phyloP scores from a whole-genome alignment of 2,113 vertebrate genomes.

The Perognathus longimembris region DNA sequence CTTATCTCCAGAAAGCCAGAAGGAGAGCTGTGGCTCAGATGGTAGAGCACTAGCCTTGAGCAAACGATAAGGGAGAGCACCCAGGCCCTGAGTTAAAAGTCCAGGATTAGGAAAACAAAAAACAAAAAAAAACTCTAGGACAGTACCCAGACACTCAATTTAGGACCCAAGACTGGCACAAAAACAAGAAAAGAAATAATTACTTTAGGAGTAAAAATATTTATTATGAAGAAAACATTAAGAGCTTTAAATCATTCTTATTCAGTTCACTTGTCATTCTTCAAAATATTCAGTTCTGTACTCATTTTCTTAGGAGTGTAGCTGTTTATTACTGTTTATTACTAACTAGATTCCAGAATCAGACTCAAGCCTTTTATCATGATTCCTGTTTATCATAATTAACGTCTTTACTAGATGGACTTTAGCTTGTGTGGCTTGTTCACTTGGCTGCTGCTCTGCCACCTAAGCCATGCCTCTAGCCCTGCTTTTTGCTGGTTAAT shows the following conservation, averaged over 20 bases:
- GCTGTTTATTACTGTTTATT: neutral
- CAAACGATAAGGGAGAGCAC: no score
- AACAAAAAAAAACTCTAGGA: no score
- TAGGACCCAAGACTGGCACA: no score
- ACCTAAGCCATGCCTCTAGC: no score
- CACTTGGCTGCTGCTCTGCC: no score
- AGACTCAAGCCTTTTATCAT: neutral
- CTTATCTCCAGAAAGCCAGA: no score
- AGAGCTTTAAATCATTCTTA: neutral
- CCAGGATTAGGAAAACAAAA: no score
- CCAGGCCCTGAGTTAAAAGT: no score
- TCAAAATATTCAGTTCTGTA: neutral
- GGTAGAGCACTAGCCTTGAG: no score
- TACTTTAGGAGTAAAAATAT: neutral
- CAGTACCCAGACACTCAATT: no score
- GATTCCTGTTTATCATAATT: neutral
- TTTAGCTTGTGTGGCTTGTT: neutral
- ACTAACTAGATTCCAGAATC: neutral
- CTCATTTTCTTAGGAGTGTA: neutral
- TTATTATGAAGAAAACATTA: neutral
- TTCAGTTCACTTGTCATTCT: neutral
- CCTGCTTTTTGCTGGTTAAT: no score
- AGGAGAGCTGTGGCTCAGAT: no score
- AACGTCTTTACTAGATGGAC: neutral
- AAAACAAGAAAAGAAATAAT: neutral